Conservation (phyloP, 1,140 invertebrate species). For the Leguminivora glycinivorella region DNA sequence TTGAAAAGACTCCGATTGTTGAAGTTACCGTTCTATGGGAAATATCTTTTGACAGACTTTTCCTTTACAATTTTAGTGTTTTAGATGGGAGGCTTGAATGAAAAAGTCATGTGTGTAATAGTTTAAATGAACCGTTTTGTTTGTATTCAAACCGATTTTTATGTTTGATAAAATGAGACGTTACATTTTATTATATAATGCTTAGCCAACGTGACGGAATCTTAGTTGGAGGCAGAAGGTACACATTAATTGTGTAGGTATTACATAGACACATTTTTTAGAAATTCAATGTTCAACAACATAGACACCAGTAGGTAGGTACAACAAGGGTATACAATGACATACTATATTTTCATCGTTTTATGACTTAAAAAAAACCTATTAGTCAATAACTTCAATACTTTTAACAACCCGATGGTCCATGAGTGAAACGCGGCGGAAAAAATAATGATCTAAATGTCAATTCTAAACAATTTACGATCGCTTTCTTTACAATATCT, state of each 20-base stretch:
- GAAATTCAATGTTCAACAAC: too few relatives aligned
- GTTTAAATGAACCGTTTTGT: neutral
- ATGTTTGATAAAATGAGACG: neutral
- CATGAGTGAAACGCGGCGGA: constrained; percentile 6
- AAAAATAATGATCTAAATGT: constrained; percentile 3
- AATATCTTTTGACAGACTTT: neutral
- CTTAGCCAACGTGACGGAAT: too few relatives aligned
- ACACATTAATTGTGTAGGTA: too few relatives aligned
- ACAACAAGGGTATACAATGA: too few relatives aligned
- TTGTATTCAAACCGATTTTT: neutral
- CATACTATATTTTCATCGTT: neutral
- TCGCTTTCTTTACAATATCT: neutral
- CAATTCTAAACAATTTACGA: constrained; percentile 15
- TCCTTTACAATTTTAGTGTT: neutral
- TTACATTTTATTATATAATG: neutral
- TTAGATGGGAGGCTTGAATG: neutral
- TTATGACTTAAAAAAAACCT: neutral
- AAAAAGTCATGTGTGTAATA: neutral
- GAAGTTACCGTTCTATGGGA: neutral
- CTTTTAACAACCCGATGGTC: neutral
- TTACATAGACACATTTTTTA: too few relatives aligned
- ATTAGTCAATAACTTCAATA: neutral
- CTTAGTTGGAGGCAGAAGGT: too few relatives aligned
- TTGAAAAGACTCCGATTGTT: constrained; percentile 1
- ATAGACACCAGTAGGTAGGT: too few relatives aligned